Percentiles rank a stretch among this genome's conserved stretches.
Evolutionary conservation across 2,113 vertebrate genomes (phyloP).

Genomic region (Rana temporaria): DNA sequence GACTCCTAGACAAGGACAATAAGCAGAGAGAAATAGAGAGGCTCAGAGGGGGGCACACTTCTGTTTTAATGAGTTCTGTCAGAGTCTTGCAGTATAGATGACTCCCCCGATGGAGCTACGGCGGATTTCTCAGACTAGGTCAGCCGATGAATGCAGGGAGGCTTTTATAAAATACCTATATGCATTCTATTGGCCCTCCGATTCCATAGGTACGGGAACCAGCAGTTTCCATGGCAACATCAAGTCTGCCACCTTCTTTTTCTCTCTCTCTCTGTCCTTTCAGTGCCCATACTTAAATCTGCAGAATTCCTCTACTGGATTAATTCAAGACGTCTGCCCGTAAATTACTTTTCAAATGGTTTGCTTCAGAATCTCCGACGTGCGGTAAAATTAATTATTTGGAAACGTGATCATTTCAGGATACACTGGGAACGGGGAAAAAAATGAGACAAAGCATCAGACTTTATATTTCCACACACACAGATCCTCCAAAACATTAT

Average conservation of each 20-base stretch:
- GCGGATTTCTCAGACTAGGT: conserved; percentile 8
- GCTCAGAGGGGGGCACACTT: not conserved
- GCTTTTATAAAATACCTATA: not conserved
- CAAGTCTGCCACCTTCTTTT: conserved; percentile 50
- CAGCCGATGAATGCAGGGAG: not conserved
- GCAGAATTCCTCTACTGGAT: not conserved
- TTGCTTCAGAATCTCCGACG: too few relatives aligned
- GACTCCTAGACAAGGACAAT: conserved; percentile 14
- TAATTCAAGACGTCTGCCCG: not conserved
- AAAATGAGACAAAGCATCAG: too few relatives aligned
- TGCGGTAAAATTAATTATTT: too few relatives aligned
- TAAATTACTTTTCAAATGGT: too few relatives aligned
- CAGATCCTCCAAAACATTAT: too few relatives aligned
- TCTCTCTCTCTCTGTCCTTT: conserved; percentile 51
- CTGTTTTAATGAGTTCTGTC: conserved; percentile 1
- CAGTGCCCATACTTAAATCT: not conserved
- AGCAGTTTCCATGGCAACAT: conserved; percentile 62
- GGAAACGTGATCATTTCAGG: too few relatives aligned
- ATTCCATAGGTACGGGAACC: conserved; percentile 43
- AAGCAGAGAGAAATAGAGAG: not conserved
- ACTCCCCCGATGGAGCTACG: not conserved
- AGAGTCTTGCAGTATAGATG: not conserved
- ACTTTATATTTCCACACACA: too few relatives aligned
- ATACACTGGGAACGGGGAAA: too few relatives aligned
- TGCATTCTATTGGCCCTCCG: conserved; percentile 48